Evolutionary conservation across 2,888 invertebrate genomes (phyloP), one percentile per base, ranked within the genome.

Genomic region (Linnaemya vulpina): DNA sequence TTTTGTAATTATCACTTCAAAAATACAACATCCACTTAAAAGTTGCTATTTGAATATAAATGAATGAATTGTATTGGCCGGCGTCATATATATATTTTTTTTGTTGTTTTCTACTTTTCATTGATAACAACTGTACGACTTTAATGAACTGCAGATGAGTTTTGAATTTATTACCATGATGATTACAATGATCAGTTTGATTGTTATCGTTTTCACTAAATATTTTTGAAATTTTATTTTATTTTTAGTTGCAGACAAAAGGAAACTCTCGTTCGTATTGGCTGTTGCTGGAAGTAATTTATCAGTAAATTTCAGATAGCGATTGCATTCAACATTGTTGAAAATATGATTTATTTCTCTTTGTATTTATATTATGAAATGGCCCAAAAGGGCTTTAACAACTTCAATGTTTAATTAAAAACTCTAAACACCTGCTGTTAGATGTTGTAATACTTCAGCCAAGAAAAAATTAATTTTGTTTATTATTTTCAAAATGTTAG

Each of bases 71-170:
- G 73, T 73, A 3, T 49, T 25, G 38, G 10, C 58, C 25, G 43
- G 58, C 53, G 20, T 53, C 46, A 46, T 11, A 17, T 30, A 30
- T 3, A 30, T 30, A 30, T 30, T 30, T 30, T 30, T 30, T 30
- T 30, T 30, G 3, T 30, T 51, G n/a, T 17, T 51, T 51, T n/a
- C n/a, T 65, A 1, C 3, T 46, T 49, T 22, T 38, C 35, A 75
- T 84, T 84, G 83, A 84, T 84, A 83, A 83, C 78, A 75, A 75
- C 63, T 49, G 79, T 55, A 58, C 76, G 79, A 76, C 79, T 84
- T 71, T 80, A 84, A 80, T 84, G 75, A 84, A 80, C 79, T 76
- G 22, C 79, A 84, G 79, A 84, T 84, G 84, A 60, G 51, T 51
- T 78, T 77, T 70, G 51, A 51, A 78, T 65, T 79, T 73, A 70